Percentiles rank a stretch among this genome's conserved stretches.
phyloP scores from a whole-genome alignment of 35 echinoderm and acorn worm species.

The Ophiothrix spiculata region DNA sequence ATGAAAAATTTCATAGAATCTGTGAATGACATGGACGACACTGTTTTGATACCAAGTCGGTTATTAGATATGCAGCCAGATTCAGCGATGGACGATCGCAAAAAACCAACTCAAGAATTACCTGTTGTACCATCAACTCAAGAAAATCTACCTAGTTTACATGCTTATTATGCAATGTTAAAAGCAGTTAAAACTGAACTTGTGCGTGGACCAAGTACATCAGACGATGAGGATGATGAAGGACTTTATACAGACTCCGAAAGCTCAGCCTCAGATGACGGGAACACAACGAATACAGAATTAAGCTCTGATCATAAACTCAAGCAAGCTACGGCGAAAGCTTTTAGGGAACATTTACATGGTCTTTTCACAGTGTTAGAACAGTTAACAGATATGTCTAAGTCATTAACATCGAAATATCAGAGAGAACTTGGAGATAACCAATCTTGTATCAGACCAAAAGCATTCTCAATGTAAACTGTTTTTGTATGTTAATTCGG shows the following conservation, averaged over 20 bases:
- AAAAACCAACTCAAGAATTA: not conserved
- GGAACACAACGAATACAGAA: conserved; percentile 21
- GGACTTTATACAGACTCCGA: not conserved
- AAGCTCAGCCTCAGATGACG: conserved; percentile 23
- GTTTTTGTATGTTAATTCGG: conserved; percentile 11
- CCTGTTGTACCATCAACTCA: conserved; percentile 6
- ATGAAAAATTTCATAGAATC: conserved; percentile 97
- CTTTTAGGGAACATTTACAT: conserved; percentile 88
- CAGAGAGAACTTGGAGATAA: conserved; percentile 86
- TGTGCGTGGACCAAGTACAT: conserved; percentile 55
- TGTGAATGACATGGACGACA: conserved; percentile 98
- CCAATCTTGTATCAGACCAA: conserved; percentile 77
- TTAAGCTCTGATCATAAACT: conserved; percentile 6
- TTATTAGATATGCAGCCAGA: conserved; percentile 82
- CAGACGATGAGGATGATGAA: conserved; percentile 24
- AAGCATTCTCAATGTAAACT: conserved; percentile 56
- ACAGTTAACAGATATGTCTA: conserved; percentile 80
- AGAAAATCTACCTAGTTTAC: conserved; percentile 52
- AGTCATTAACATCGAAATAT: conserved; percentile 71
- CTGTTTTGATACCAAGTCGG: conserved; percentile 88
- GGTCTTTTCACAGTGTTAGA: conserved; percentile 79
- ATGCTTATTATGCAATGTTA: conserved; percentile 84
- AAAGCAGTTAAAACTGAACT: conserved; percentile 90
- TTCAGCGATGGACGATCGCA: not conserved
- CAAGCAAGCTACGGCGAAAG: conserved; percentile 50